Evolutionary conservation across 2,113 vertebrate species (phyloP).

Genomic region (Hemicordylus capensis): DNA sequence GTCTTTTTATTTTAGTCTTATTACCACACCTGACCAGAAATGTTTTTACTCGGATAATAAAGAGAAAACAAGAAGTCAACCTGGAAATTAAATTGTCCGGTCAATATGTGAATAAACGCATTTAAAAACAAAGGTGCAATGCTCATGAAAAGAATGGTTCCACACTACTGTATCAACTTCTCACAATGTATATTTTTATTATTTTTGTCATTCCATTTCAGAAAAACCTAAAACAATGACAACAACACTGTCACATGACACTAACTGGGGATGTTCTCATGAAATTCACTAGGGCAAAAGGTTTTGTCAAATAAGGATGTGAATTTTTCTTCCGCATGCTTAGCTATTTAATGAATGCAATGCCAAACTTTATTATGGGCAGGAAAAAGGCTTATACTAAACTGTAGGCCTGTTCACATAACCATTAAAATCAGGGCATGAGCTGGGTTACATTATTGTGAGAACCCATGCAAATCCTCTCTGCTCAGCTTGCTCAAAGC

Average conservation of each 20-base stretch:
- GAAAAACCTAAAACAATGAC: not conserved
- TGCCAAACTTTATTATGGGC: not conserved
- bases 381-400: not conserved
- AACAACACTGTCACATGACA: not conserved
- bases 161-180: not conserved
- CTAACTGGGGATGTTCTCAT: not conserved
- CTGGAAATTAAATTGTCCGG: not conserved
- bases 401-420: too few species aligned
- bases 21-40: not conserved
- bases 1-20: not conserved
- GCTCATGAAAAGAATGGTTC: not conserved
- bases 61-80: not conserved
- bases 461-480: too few species aligned
- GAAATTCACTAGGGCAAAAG: not conserved
- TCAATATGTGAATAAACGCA: not conserved
- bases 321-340: not conserved
- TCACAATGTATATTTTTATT: too few species aligned
- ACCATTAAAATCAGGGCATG: too few species aligned
- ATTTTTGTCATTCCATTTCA: not conserved
- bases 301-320: not conserved
- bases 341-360: not conserved
- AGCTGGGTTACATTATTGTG: too few species aligned
- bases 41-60: not conserved
- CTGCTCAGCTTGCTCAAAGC: too few species aligned
- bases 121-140: not conserved